Conservation (phyloP, 2,797 vertebrate genomes). For the Cyclopterus lumpus region DNA sequence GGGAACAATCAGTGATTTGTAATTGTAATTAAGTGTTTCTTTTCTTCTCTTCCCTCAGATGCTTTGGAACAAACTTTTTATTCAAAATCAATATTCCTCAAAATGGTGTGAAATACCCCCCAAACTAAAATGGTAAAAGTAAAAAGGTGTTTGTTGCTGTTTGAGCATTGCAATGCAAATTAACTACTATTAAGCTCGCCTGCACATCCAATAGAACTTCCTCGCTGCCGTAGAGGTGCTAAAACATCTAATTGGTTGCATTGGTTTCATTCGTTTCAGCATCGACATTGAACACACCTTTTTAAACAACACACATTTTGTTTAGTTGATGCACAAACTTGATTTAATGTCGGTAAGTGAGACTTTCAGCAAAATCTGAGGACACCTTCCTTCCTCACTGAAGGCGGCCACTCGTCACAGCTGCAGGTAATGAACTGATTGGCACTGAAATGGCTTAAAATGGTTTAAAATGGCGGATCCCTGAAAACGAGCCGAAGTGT, state of each 20-base stretch:
- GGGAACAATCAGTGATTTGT: constrained; percentile 36
- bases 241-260: neutral
- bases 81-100: constrained; percentile 10
- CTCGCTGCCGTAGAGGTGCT: neutral
- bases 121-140: neutral
- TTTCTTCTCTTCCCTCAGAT: neutral
- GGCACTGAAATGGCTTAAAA: too few relatives aligned
- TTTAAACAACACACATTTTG: neutral
- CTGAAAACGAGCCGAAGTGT: constrained; percentile 1
- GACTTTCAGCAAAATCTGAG: neutral
- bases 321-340: neutral
- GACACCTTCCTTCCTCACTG: neutral
- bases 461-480: neutral
- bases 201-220: neutral
- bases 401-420: neutral
- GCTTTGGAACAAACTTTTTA: neutral
- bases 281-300: neutral
- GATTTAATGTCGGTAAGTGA: neutral
- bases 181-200: neutral
- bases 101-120: neutral
- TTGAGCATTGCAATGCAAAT: neutral
- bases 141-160: neutral
- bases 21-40: constrained; percentile 23
- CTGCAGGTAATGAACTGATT: constrained; percentile 16
- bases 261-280: neutral